A percentile compares a stretch with the other conserved stretches of the same genome.
phyloP scores from a whole-genome alignment of 2,797 vertebrate species.

The Sebastolobus alascanus region DNA sequence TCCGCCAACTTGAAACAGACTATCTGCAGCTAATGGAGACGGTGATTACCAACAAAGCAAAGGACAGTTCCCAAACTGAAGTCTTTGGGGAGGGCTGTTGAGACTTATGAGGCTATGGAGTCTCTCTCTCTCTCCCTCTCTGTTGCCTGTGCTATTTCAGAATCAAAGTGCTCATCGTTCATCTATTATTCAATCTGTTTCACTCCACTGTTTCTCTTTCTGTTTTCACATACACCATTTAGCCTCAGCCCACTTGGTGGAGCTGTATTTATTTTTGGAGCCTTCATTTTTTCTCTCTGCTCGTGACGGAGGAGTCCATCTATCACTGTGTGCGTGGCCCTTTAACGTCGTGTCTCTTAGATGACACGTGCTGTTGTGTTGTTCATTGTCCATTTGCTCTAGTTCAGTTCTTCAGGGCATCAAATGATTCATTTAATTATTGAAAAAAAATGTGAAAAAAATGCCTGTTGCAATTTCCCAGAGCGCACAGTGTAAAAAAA shows the following conservation, averaged over 20 bases:
- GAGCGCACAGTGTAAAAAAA: not conserved
- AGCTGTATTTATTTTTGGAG: conserved; percentile 76
- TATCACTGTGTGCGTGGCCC: not conserved
- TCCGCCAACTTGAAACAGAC: conserved; percentile 51
- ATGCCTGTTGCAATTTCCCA: not conserved
- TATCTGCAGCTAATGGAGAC: conserved; percentile 60
- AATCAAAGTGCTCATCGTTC: conserved; percentile 83
- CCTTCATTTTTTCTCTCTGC: conserved; percentile 38
- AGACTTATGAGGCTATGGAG: conserved; percentile 57
- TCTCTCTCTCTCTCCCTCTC: conserved; percentile 46
- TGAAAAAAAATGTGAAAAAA: not conserved
- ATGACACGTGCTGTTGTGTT: not conserved
- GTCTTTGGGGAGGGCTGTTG: conserved; percentile 57
- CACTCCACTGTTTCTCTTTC: conserved; percentile 81
- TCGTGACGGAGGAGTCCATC: conserved; percentile 21
- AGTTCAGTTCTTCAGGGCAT: not conserved
- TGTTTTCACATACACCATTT: conserved; percentile 75
- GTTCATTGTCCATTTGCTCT: not conserved
- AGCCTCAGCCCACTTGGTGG: conserved; percentile 77
- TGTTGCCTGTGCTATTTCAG: conserved; percentile 79
- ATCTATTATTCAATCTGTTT: conserved; percentile 85
- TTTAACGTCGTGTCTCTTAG: conserved; percentile 23
- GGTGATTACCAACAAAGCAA: conserved; percentile 67
- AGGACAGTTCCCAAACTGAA: conserved; percentile 66
- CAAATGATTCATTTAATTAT: not conserved